These are phyloP conservation scores for Vanessa cardui DNA, from an alignment of 2,888 invertebrate species.

Conservation along the genomic window DNA sequence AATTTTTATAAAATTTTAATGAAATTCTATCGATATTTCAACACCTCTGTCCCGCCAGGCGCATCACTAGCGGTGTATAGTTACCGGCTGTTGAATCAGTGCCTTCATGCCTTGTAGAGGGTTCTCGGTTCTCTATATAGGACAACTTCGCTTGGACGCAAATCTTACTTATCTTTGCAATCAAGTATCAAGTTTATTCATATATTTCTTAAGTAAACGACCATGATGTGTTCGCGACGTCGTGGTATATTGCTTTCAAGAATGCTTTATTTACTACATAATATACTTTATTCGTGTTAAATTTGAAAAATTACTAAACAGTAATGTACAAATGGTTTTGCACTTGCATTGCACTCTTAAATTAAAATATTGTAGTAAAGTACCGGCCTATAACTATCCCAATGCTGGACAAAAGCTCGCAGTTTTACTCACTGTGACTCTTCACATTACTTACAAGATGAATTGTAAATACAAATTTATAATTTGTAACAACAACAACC, in stretches of 20 bases:
- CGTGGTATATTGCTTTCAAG: conserved; percentile 19
- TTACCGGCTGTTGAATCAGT: conserved; percentile 72
- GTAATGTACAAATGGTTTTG: too few relatives aligned
- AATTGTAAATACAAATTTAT: too few relatives aligned
- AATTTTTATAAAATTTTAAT: too few relatives aligned
- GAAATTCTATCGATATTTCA: conserved; percentile 29
- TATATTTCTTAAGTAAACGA: conserved; percentile 20
- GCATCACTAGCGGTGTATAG: conserved; percentile 65
- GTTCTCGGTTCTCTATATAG: conserved; percentile 51
- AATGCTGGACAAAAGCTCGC: too few relatives aligned
- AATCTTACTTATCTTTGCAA: conserved; percentile 37
- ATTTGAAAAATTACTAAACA: conserved; percentile 2
- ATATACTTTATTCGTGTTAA: background rate
- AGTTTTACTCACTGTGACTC: too few relatives aligned
- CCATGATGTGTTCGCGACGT: conserved; percentile 16
- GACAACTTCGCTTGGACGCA: conserved; percentile 39
- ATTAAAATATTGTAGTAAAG: too few relatives aligned
- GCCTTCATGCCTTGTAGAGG: conserved; percentile 67
- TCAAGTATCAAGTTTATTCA: conserved; percentile 41
- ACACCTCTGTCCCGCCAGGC: background rate
- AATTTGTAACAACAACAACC: too few relatives aligned
- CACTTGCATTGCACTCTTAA: too few relatives aligned
- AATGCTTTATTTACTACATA: conserved; percentile 7
- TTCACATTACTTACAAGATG: too few relatives aligned
- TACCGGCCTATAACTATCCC: too few relatives aligned